phyloP scores from a whole-genome alignment of 2,888 invertebrate genomes.

The Oligia fasciuncula region DNA sequence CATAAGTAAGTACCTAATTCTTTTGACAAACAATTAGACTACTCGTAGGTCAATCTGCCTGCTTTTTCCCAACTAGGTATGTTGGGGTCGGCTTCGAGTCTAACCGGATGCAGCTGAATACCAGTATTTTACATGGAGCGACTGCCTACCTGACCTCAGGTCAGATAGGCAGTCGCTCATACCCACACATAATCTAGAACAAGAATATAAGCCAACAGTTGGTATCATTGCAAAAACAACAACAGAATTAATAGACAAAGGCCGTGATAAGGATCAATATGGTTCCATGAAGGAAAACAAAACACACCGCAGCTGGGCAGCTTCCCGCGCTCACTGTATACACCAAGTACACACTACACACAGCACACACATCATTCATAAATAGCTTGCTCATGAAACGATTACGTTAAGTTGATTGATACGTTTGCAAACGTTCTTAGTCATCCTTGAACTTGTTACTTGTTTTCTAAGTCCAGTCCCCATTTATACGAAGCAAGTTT shows the following conservation, averaged over 20 bases:
- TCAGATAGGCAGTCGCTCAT: no score
- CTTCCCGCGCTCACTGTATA: conserved; percentile 23
- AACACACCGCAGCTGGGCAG: conserved; percentile 9
- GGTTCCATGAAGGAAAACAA: conserved; percentile 12
- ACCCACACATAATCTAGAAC: background rate
- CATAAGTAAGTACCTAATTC: background rate
- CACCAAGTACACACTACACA: no score
- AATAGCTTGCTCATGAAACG: background rate
- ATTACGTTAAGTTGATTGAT: background rate
- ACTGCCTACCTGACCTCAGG: background rate
- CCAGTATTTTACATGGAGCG: background rate
- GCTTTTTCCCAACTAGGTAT: background rate
- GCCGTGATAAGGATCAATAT: conserved; percentile 21
- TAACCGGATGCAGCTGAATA: background rate
- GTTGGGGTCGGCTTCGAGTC: background rate
- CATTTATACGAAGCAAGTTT: background rate
- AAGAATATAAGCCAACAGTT: background rate
- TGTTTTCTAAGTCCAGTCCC: no score
- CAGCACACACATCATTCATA: background rate
- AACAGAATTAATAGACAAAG: background rate
- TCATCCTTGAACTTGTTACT: background rate
- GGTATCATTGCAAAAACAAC: background rate
- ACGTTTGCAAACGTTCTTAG: background rate
- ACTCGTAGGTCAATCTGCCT: background rate
- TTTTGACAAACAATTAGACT: background rate